Evolutionary conservation across 2,113 vertebrate genomes (phyloP), one percentile per base, ranked within the genome.

Genomic region (Tympanuchus pallidicinctus): DNA sequence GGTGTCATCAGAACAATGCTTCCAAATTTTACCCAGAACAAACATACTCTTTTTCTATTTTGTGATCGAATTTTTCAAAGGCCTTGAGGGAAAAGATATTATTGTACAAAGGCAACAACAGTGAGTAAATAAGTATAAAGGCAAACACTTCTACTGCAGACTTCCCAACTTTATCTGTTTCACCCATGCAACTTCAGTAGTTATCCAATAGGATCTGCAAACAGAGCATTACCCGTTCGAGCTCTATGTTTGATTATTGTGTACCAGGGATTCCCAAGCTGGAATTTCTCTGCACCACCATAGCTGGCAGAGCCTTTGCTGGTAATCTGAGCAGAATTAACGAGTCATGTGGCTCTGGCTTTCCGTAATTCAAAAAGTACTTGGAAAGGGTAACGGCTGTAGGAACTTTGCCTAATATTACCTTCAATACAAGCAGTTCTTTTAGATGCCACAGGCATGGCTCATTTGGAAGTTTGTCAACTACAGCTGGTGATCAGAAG

Each of bases 11-110:
- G 92, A 95, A 82, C 71, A 60, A 93, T 84, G 88, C 76, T 88
- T 95, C 93, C 94, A 77, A 73, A 93, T 90, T 97, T 86, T 87
- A 94, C 93, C 85, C 91, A 75, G 92, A 92, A 95, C 48, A 95
- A 95, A 94, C 86, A 70, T 91, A 92, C 60, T 92, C 84, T 71
- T 93, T 92, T 91, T 90, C 83, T 87, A 73, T 95, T 96, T 96
- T 92, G 91, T 95, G 95, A 96, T 89, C 64, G 16, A 96, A 91
- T 95, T 87, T 95, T 85, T 93, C 94, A 94, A 94, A 96, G 92
- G 85, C 88, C 96, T 97, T 96, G 56, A 42, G 91, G 92, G 94
- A 93, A 78, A 96, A 95, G 87, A 86, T 89, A 95, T 91, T 95
- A 93, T 70, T 93, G 86, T 74, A 90, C 71, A 88, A 97, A 97